These are phyloP conservation scores for Aplocera efformata DNA, from an alignment of 2,888 invertebrate species.

Conservation along the genomic window DNA sequence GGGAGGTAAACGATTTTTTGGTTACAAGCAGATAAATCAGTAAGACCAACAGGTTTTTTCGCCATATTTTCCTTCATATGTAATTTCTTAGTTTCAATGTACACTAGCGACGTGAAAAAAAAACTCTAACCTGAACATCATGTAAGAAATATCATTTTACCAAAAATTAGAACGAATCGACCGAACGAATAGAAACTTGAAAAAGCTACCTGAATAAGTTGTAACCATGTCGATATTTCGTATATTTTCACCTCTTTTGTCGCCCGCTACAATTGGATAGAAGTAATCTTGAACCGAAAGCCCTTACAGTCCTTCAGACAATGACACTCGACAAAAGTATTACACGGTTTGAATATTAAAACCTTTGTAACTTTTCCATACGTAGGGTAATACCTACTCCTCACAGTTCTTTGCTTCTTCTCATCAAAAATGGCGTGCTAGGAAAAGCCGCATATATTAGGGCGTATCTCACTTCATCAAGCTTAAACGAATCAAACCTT, in stretches of 20 bases:
- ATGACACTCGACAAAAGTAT: slow-evolving; percentile 60
- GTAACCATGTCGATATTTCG: slow-evolving; percentile 26
- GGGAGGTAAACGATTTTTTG: too few species aligned
- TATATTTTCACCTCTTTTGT: slow-evolving; percentile 33
- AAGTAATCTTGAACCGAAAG: slow-evolving; percentile 44
- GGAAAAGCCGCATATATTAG: slow-evolving; percentile 30
- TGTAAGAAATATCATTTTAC: too few species aligned
- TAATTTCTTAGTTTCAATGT: too few species aligned
- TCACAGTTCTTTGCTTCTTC: slow-evolving; percentile 53
- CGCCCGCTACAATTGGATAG: slow-evolving; percentile 57
- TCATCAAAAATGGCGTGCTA: slow-evolving; percentile 57
- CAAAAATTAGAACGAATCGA: too few species aligned
- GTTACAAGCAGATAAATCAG: too few species aligned
- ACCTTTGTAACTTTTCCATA: slow-evolving; percentile 55
- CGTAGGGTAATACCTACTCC: slow-evolving; percentile 56
- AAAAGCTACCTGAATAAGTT: slow-evolving; percentile 18
- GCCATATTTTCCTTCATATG: too few species aligned
- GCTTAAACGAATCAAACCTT: slow-evolving; percentile 25
- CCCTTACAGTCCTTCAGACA: slow-evolving; percentile 45
- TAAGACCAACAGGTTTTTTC: too few species aligned
- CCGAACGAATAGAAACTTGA: slow-evolving; percentile 7
- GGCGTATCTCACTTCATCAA: slow-evolving; percentile 6
- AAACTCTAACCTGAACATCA: too few species aligned
- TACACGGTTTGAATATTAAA: slow-evolving; percentile 64
- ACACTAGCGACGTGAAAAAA: too few species aligned